Evolutionary conservation across 2,113 vertebrate genomes (phyloP).

Genomic region (Sinocyclocheilus maitianheensis): DNA sequence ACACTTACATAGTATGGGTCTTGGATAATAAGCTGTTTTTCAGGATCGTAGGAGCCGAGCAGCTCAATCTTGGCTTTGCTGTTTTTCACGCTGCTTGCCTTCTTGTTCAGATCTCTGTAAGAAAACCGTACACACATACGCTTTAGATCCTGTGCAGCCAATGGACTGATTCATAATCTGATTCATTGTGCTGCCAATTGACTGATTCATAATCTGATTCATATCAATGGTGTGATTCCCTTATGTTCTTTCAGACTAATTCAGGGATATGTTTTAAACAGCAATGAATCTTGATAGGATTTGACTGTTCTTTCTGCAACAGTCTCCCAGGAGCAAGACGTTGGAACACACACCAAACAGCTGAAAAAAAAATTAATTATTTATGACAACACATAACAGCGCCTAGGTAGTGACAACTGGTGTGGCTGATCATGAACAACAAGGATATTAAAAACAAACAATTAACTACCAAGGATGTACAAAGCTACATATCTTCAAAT

Average conservation of each 20-base stretch:
- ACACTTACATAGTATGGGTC: slow-evolving; percentile 89
- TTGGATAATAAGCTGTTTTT: slow-evolving; percentile 86
- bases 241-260: neutral
- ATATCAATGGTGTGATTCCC: neutral
- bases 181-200: slow-evolving; percentile 3
- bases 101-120: slow-evolving; percentile 87
- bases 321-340: neutral
- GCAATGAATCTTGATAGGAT: neutral
- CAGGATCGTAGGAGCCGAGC: slow-evolving; percentile 85
- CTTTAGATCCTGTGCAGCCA: neutral
- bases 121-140: slow-evolving; percentile 54
- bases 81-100: slow-evolving; percentile 79
- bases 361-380: neutral
- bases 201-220: neutral
- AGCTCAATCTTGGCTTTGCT: slow-evolving; percentile 84
- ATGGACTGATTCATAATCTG: neutral
- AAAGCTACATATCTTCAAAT: neutral
- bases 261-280: neutral
- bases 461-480: neutral
- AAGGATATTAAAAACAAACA: neutral
- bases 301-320: neutral
- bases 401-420: neutral
- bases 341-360: neutral
- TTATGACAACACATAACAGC: neutral
- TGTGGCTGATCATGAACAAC: neutral